A percentile compares a stretch with the other conserved stretches of the same genome.
Conservation (phyloP, 1,140 invertebrate genomes). For the Gonioctena quinquepunctata region DNA sequence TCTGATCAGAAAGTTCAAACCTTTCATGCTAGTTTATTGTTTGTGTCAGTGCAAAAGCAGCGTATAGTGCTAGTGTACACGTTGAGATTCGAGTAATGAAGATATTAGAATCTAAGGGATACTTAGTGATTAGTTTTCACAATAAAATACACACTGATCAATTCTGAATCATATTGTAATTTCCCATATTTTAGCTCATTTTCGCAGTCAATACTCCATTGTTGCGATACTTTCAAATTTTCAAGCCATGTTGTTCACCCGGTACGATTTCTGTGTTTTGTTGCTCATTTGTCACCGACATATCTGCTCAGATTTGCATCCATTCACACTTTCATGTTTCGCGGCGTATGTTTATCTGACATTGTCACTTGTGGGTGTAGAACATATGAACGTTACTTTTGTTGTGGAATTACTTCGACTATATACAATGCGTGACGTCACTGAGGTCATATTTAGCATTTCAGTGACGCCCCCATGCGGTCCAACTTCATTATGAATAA, state of each 20-base stretch:
- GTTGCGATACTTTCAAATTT: no score
- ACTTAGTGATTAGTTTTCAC: no score
- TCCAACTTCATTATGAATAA: neutral
- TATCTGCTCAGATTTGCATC: slow-evolving; percentile 3
- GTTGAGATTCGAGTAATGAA: no score
- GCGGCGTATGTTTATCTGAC: neutral
- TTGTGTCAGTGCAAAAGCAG: no score
- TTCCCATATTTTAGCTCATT: no score
- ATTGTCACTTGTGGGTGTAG: slow-evolving; percentile 5
- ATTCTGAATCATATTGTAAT: no score
- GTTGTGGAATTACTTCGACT: neutral
- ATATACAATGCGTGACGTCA: neutral
- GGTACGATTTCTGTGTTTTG: neutral
- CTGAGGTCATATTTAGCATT: neutral
- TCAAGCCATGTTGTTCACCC: neutral
- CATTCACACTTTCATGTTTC: slow-evolving; percentile 7
- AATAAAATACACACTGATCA: no score
- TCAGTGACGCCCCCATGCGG: neutral
- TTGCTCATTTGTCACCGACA: neutral
- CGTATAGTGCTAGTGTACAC: no score
- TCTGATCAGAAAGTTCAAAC: no score
- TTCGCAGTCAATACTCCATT: no score
- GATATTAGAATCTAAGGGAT: no score
- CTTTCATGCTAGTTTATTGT: no score
- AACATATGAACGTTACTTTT: slow-evolving; percentile 4